Evolutionary conservation across 2,888 invertebrate species (phyloP).

Genomic region (Papilio demoleus): DNA sequence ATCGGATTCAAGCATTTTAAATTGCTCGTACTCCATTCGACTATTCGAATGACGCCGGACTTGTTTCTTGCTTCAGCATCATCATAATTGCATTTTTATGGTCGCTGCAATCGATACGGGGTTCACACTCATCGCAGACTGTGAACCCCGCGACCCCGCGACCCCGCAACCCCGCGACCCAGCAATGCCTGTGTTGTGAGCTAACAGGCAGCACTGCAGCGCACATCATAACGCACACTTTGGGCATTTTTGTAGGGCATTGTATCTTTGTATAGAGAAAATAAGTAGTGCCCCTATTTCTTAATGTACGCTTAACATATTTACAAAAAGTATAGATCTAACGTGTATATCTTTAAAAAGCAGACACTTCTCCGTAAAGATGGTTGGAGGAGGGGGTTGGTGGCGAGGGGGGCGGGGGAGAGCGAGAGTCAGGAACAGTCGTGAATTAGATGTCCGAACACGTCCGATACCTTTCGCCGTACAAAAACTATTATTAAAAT

Average conservation of each 20-base stretch:
- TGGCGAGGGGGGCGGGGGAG: background rate
- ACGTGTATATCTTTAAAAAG: background rate
- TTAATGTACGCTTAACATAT: background rate
- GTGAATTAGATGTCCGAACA: conserved; percentile 30
- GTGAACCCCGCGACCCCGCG: no score
- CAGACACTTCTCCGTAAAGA: background rate
- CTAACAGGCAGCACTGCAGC: no score
- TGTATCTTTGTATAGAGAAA: background rate
- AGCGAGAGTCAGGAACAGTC: background rate
- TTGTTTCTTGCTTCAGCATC: background rate
- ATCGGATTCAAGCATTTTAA: conserved; percentile 21
- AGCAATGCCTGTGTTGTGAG: no score
- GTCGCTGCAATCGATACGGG: background rate
- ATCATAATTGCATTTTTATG: background rate
- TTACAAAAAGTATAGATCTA: background rate
- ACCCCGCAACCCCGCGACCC: no score
- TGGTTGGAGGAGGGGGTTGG: background rate
- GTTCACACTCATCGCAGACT: no score
- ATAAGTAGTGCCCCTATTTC: background rate
- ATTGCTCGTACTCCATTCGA: conserved; percentile 9
- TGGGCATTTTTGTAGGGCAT: no score
- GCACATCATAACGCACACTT: no score
- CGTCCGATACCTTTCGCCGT: conserved; percentile 4
- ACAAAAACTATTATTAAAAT: conserved; percentile 25
- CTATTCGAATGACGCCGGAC: background rate